These are phyloP conservation scores for Thamnophis elegans DNA, from an alignment of 2,797 vertebrate species.

Conservation along the genomic window DNA sequence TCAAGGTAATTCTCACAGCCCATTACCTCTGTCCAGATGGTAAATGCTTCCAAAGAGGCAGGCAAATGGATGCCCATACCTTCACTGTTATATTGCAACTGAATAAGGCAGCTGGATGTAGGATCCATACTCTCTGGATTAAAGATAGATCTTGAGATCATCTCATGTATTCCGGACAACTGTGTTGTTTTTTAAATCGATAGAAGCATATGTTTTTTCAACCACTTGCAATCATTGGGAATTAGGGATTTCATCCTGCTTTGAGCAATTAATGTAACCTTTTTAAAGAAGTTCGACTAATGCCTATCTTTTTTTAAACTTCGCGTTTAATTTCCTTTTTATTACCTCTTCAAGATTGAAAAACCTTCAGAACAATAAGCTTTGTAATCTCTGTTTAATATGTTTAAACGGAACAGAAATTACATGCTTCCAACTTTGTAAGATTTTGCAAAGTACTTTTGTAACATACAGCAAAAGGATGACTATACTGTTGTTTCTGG, in stretches of 20 bases:
- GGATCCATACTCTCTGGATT: too few relatives aligned
- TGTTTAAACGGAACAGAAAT: background rate
- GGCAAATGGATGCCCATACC: too few relatives aligned
- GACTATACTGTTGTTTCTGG: background rate
- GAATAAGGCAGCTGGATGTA: too few relatives aligned
- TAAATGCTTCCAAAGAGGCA: too few relatives aligned
- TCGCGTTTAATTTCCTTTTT: background rate
- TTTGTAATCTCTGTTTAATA: background rate
- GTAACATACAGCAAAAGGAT: background rate
- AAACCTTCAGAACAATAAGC: background rate
- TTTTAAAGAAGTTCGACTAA: background rate
- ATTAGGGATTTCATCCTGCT: background rate
- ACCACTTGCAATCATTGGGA: background rate
- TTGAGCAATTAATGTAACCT: background rate
- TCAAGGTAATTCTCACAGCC: background rate
- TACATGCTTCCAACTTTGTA: background rate
- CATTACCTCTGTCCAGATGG: background rate
- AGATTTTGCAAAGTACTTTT: background rate
- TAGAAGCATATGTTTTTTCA: background rate
- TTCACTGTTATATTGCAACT: too few relatives aligned
- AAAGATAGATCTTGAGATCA: too few relatives aligned
- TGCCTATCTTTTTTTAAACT: background rate
- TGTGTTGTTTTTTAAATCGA: background rate
- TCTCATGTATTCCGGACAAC: background rate
- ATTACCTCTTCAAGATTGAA: background rate